These are phyloP conservation scores for Pomatostomus ruficeps DNA, from an alignment of 2,113 vertebrate genomes.

Conservation along the genomic window DNA sequence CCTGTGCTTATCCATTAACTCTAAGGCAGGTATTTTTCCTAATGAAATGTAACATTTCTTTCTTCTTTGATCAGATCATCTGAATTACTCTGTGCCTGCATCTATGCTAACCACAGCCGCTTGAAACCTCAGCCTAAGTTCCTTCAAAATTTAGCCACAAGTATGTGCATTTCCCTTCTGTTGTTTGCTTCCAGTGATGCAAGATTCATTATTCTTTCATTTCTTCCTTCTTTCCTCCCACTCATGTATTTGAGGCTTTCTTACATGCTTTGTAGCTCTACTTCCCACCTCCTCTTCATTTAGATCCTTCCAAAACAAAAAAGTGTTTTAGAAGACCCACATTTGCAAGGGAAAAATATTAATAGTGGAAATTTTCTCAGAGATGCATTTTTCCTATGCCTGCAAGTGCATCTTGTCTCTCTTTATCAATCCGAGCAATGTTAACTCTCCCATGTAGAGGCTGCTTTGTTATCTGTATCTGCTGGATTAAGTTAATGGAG, in stretches of 20 bases:
- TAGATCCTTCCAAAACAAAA: constrained; percentile 27
- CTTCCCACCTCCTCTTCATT: constrained; percentile 45
- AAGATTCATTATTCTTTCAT: constrained; percentile 49
- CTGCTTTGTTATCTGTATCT: not conserved
- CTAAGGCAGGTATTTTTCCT: not conserved
- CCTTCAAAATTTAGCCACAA: constrained; percentile 25
- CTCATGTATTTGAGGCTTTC: constrained; percentile 32
- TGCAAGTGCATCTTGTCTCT: constrained; percentile 26
- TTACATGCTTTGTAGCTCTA: constrained; percentile 32
- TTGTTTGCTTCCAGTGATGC: constrained; percentile 34
- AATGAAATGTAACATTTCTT: not conserved
- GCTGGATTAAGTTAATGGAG: not conserved
- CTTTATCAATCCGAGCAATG: not conserved
- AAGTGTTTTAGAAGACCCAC: constrained; percentile 3
- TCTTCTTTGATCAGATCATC: not conserved
- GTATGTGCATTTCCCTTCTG: not conserved
- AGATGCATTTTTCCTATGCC: not conserved
- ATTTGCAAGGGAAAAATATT: constrained; percentile 51
- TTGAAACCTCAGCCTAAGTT: not conserved
- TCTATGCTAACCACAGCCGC: not conserved
- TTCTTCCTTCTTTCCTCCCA: constrained; percentile 51
- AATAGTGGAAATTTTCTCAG: constrained; percentile 34
- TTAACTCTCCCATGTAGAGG: not conserved
- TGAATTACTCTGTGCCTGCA: not conserved
- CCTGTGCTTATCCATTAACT: not conserved